Percentiles rank a stretch among this genome's conserved stretches.
phyloP scores from a whole-genome alignment of 2,888 invertebrate species.

The Himalopsyche tibetana region DNA sequence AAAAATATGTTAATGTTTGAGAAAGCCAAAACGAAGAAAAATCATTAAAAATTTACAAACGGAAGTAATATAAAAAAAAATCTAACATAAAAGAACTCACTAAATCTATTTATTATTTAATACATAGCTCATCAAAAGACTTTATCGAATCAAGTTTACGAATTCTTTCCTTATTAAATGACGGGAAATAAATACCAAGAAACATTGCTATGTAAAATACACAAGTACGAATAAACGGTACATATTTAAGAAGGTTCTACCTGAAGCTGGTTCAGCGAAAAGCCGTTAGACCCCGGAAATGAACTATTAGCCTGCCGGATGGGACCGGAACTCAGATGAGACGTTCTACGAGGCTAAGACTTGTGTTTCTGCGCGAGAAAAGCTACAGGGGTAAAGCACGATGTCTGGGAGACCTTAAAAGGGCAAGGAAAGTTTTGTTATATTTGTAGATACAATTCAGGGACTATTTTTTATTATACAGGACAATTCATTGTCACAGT shows the following conservation, averaged over 20 bases:
- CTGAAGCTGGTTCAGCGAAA: constrained; percentile 37
- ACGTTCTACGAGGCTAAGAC: constrained; percentile 40
- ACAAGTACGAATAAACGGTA: not conserved
- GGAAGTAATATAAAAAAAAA: no score
- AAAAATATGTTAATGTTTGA: no score
- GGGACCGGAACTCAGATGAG: constrained; percentile 51
- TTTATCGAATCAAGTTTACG: not conserved
- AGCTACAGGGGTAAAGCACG: constrained; percentile 36
- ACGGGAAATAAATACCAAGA: not conserved
- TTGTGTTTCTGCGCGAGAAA: constrained; percentile 17
- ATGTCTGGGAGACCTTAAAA: not conserved
- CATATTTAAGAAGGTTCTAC: constrained; percentile 6
- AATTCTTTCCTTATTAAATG: not conserved
- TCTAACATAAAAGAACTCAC: no score
- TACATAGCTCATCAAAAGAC: not conserved
- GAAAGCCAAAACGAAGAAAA: no score
- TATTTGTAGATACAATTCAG: not conserved
- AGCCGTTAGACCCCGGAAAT: constrained; percentile 58
- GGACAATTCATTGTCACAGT: no score
- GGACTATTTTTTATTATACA: not conserved
- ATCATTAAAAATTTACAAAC: no score
- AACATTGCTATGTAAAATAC: not conserved
- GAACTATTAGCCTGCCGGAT: constrained; percentile 63
- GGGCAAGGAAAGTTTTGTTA: not conserved
- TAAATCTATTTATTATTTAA: no score